Percentiles rank a stretch among this genome's conserved stretches.
phyloP scores from a whole-genome alignment of 2,888 invertebrate genomes.

The Lomographa bimaculata region DNA sequence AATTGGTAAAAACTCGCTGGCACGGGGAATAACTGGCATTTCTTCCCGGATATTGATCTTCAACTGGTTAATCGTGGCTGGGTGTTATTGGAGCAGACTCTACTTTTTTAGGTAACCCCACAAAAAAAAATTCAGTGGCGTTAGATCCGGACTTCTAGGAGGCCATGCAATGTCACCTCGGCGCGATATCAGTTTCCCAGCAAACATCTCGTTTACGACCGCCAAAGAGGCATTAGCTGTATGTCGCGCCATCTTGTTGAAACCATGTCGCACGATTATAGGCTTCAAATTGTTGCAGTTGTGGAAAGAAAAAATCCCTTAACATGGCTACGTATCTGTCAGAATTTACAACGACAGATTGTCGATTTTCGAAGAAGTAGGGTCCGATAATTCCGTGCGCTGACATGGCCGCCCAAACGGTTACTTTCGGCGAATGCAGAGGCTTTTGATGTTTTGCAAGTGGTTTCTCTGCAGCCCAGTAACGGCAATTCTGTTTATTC shows the following conservation, averaged over 20 bases:
- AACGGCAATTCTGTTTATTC: constrained; percentile 3
- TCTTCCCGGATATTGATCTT: too few relatives aligned
- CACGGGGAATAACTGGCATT: too few relatives aligned
- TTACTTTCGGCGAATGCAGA: constrained; percentile 1
- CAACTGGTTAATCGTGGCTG: too few relatives aligned
- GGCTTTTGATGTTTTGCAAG: not conserved
- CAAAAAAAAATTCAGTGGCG: too few relatives aligned
- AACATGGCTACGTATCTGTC: not conserved
- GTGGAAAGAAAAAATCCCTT: not conserved
- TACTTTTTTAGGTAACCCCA: too few relatives aligned
- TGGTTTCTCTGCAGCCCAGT: constrained; percentile 7
- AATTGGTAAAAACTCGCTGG: too few relatives aligned
- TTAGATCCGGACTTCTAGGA: too few relatives aligned
- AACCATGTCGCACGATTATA: too few relatives aligned
- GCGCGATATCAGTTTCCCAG: constrained; percentile 1
- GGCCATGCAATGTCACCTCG: too few relatives aligned
- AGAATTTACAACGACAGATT: not conserved
- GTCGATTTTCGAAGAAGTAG: not conserved
- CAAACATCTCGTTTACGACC: constrained; percentile 1
- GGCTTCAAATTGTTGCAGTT: constrained; percentile 4
- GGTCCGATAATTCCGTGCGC: not conserved
- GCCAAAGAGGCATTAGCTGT: constrained; percentile 2
- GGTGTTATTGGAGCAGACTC: too few relatives aligned
- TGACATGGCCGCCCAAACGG: constrained; percentile 7
- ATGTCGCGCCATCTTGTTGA: constrained; percentile 11